These are phyloP conservation scores for Empis stercorea DNA, from an alignment of 2,888 invertebrate species.

Conservation along the genomic window DNA sequence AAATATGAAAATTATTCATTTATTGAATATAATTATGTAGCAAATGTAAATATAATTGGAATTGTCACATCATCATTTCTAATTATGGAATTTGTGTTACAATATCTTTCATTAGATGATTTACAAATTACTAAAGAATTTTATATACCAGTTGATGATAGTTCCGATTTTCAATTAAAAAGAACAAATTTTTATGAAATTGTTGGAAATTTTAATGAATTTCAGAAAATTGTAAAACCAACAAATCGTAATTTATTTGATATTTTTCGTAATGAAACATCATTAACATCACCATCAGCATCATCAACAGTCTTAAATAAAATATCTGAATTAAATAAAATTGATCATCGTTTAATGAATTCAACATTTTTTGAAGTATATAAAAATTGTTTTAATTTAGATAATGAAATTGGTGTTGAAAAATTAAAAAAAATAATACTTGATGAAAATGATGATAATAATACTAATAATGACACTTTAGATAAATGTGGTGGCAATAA, in stretches of 20 bases:
- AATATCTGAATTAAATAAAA: neutral
- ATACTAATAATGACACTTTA: too few relatives aligned
- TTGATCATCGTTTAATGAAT: too few relatives aligned
- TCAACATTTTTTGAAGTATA: too few relatives aligned
- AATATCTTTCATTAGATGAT: slow-evolving; percentile 20
- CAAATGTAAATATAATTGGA: neutral
- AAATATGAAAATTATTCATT: neutral
- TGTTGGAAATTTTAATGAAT: slow-evolving; percentile 21
- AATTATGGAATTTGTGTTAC: slow-evolving; percentile 23
- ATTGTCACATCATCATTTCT: neutral
- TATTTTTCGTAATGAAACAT: neutral
- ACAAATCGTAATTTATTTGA: slow-evolving; percentile 11
- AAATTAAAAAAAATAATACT: too few relatives aligned
- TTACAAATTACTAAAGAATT: slow-evolving; percentile 18
- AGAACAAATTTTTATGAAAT: slow-evolving; percentile 25
- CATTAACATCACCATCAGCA: too few relatives aligned
- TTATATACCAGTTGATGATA: slow-evolving; percentile 19
- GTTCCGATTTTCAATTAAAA: slow-evolving; percentile 16
- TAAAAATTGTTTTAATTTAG: too few relatives aligned
- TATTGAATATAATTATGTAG: neutral
- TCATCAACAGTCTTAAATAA: neutral
- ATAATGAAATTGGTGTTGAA: too few relatives aligned
- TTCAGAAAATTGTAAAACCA: slow-evolving; percentile 21
- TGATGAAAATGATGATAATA: too few relatives aligned
- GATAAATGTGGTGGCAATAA: too few relatives aligned